Evolutionary conservation across 2,113 vertebrate species (phyloP).

Genomic region (Ictidomys tridecemlineatus): DNA sequence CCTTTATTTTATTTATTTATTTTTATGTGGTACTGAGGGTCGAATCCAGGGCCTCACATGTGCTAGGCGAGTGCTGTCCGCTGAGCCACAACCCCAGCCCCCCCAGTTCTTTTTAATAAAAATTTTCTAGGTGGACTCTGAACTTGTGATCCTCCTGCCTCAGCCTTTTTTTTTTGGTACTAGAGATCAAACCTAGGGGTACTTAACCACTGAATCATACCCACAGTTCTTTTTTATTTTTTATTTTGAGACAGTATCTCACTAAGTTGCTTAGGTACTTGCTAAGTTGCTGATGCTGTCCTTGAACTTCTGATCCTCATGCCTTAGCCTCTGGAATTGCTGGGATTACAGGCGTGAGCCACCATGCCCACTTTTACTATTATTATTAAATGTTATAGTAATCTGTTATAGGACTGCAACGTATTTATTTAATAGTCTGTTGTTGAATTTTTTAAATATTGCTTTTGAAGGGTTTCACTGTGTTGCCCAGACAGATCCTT

Average conservation of each 20-base stretch:
- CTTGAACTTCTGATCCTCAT: not conserved
- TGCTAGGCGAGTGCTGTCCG: no score
- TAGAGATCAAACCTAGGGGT: not conserved
- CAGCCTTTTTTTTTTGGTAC: not conserved
- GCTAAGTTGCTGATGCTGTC: no score
- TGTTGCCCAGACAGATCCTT: not conserved
- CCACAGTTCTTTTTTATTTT: not conserved
- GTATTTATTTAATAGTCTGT: conserved; percentile 67
- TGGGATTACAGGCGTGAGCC: not conserved
- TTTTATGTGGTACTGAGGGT: no score
- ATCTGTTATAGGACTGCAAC: not conserved
- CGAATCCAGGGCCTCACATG: no score
- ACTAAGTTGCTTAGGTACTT: not conserved
- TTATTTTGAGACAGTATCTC: not conserved
- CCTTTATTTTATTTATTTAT: no score
- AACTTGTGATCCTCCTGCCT: not conserved
- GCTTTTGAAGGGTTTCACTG: not conserved
- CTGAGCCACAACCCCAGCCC: no score
- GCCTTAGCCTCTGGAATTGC: not conserved
- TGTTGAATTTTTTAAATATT: not conserved
- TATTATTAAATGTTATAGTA: conserved; percentile 49
- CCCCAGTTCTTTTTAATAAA: no score
- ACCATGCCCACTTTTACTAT: not conserved
- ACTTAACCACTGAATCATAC: not conserved
- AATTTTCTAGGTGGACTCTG: not conserved